phyloP scores from a whole-genome alignment of 2,113 vertebrate genomes.

The Hippocampus comes region DNA sequence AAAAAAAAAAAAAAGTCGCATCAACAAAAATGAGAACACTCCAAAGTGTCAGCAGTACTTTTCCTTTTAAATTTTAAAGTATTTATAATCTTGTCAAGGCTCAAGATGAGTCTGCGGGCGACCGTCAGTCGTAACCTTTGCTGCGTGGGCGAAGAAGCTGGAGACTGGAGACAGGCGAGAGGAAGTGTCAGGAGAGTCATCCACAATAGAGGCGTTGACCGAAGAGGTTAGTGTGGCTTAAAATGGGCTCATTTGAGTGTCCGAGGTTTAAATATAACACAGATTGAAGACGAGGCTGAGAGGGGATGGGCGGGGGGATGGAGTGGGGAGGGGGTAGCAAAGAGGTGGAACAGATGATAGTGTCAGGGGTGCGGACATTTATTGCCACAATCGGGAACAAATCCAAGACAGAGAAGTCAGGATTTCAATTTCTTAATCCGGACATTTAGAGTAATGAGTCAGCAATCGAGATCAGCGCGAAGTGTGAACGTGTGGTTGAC shows the following conservation, averaged over 20 bases:
- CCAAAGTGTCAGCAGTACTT: background rate
- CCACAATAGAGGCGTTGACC: constrained; percentile 27
- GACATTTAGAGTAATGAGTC: background rate
- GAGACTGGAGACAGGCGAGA: background rate
- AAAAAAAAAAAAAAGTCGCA: constrained; percentile 16
- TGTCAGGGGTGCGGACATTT: constrained; percentile 42
- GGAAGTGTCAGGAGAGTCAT: constrained; percentile 9
- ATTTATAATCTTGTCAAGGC: background rate
- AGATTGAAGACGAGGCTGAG: constrained; percentile 46
- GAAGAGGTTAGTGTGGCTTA: constrained; percentile 41
- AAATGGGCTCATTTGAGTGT: constrained; percentile 50
- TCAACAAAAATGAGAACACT: constrained; percentile 13
- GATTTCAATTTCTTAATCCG: background rate
- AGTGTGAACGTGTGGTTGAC: background rate
- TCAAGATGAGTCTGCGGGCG: background rate
- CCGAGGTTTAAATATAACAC: constrained; percentile 63
- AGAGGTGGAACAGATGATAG: constrained; percentile 49
- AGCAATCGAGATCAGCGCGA: background rate
- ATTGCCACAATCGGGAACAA: constrained; percentile 32
- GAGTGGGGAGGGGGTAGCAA: constrained; percentile 4
- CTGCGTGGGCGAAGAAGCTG: background rate
- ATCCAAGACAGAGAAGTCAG: constrained; percentile 15
- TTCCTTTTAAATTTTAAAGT: constrained; percentile 1
- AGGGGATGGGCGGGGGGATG: constrained; percentile 9
- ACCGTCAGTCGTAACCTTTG: background rate